These are phyloP conservation scores for Drosophila truncata DNA, from an alignment of 1,140 invertebrate species.

Conservation along the genomic window DNA sequence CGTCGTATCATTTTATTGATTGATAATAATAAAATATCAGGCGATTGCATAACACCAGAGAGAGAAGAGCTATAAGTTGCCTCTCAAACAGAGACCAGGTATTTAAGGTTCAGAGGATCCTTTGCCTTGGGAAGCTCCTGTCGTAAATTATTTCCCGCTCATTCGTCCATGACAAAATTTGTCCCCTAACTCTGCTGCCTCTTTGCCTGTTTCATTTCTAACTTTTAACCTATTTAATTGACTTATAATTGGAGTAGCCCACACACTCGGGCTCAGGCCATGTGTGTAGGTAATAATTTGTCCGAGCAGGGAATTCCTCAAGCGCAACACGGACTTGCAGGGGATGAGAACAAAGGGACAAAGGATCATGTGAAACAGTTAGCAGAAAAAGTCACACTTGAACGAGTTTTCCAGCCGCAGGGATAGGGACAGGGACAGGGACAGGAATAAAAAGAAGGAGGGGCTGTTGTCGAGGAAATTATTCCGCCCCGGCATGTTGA, in stretches of 20 bases:
- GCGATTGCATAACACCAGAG: constrained; percentile 53
- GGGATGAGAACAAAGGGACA: constrained; percentile 44
- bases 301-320: constrained; percentile 72
- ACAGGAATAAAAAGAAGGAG: constrained; percentile 4
- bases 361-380: constrained; percentile 78
- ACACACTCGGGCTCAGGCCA: constrained; percentile 55
- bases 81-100: neutral
- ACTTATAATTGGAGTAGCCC: constrained; percentile 83
- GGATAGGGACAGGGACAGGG: neutral
- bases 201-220: constrained; percentile 63
- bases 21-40: constrained; percentile 65
- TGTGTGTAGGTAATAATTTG: constrained; percentile 84
- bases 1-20: constrained; percentile 65
- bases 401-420: constrained; percentile 59
- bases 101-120: constrained; percentile 7
- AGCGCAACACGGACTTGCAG: constrained; percentile 70
- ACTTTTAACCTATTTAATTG: constrained; percentile 84
- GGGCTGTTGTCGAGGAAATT: constrained; percentile 57
- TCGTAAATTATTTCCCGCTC: constrained; percentile 69
- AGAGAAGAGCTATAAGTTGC: neutral
- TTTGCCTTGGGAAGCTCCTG: constrained; percentile 29
- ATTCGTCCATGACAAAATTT: constrained; percentile 80
- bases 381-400: constrained; percentile 71
- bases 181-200: constrained; percentile 61
- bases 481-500: constrained; percentile 82